These are phyloP conservation scores for Leucoraja ocellata DNA, from an alignment of 2,797 vertebrate genomes.

Conservation along the genomic window DNA sequence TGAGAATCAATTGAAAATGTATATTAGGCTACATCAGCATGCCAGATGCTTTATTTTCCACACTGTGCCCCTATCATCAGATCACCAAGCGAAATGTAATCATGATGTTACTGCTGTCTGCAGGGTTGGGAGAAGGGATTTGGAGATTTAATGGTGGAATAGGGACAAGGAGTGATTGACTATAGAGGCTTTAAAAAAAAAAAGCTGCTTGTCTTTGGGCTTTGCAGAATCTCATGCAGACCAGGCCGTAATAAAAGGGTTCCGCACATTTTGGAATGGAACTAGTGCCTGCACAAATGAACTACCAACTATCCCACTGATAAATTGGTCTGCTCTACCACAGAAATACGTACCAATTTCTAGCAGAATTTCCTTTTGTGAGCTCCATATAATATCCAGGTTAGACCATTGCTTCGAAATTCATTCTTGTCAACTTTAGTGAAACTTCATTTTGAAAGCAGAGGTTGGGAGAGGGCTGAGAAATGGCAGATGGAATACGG, in stretches of 20 bases:
- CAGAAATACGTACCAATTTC: neutral
- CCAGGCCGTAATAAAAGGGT: neutral
- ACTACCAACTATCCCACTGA: neutral
- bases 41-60: no score
- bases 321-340: neutral
- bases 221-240: neutral
- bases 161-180: no score
- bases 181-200: neutral
- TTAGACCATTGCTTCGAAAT: neutral
- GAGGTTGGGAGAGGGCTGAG: no score
- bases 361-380: neutral
- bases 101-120: no score
- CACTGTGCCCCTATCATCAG: no score
- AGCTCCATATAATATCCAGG: neutral
- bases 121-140: neutral
- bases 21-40: no score
- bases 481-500: no score
- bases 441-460: no score
- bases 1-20: neutral
- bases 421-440: no score
- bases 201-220: neutral
- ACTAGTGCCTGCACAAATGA: neutral
- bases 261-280: neutral
- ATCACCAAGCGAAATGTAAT: neutral
- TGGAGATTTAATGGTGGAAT: neutral